Evolutionary conservation across 1,140 invertebrate genomes (phyloP).

Genomic region (Oscheius sp.): DNA sequence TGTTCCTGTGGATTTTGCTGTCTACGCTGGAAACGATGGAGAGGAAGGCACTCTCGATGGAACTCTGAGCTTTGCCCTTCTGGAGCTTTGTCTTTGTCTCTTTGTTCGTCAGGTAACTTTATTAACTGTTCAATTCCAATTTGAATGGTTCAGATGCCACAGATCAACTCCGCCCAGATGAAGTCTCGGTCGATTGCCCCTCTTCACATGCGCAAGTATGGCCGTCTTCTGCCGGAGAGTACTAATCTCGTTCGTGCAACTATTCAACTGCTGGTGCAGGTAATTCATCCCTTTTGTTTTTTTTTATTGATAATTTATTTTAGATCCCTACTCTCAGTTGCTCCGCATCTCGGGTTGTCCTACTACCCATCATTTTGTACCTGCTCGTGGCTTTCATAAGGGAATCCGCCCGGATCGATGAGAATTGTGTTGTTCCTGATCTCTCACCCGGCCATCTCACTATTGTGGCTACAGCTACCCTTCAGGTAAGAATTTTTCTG

Average conservation of each 20-base stretch:
- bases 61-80: conserved; percentile 84
- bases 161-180: conserved; percentile 51
- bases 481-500: conserved; percentile 67
- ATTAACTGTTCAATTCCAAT: background rate
- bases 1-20: background rate
- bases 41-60: conserved; percentile 63
- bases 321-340: conserved; percentile 74
- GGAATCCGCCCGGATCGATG: conserved; percentile 70
- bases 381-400: conserved; percentile 82
- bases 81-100: conserved; percentile 89
- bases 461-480: conserved; percentile 71
- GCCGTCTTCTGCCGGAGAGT: conserved; percentile 44
- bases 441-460: conserved; percentile 71
- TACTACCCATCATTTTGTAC: conserved; percentile 87
- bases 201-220: conserved; percentile 48
- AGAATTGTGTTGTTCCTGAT: conserved; percentile 65
- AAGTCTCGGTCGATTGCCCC: conserved; percentile 42
- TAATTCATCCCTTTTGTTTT: no score
- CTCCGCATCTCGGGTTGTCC: conserved; percentile 75
- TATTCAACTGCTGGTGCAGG: conserved; percentile 52
- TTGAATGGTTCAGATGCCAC: conserved; percentile 48
- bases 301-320: conserved; percentile 55
- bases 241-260: conserved; percentile 31
- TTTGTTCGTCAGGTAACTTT: conserved; percentile 76
- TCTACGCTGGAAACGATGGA: conserved; percentile 21